phyloP scores from a whole-genome alignment of 2,888 invertebrate species.

The Pycnomerus fuliginosus region DNA sequence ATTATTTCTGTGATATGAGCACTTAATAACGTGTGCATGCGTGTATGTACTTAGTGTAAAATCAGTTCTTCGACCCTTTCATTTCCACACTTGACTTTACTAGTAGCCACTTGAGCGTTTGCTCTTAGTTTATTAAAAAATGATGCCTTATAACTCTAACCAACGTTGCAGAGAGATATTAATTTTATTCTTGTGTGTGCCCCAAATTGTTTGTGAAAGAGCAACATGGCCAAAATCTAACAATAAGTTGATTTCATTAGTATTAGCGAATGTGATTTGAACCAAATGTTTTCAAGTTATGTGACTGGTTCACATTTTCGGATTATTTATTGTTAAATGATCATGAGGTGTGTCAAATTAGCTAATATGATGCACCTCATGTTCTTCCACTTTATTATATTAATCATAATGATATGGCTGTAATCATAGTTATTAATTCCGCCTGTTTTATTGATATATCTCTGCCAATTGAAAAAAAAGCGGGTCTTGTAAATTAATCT shows the following conservation, averaged over 20 bases:
- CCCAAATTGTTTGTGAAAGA: too few relatives aligned
- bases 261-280: too few relatives aligned
- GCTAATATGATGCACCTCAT: constrained; percentile 32
- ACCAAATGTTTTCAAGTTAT: too few relatives aligned
- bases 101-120: too few relatives aligned
- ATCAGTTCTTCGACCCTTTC: constrained; percentile 24
- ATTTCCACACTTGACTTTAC: constrained; percentile 10
- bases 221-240: constrained; percentile 9
- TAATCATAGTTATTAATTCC: constrained; percentile 22
- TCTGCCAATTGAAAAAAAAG: constrained; percentile 51
- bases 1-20: constrained; percentile 49
- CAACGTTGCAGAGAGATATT: too few relatives aligned
- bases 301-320: too few relatives aligned
- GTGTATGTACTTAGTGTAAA: constrained; percentile 25
- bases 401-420: too few relatives aligned
- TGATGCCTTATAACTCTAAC: constrained; percentile 48
- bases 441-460: constrained; percentile 32
- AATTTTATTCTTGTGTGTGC: too few relatives aligned
- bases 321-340: not conserved
- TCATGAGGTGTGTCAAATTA: constrained; percentile 21
- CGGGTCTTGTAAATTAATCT: constrained; percentile 40
- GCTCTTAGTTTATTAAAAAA: constrained; percentile 44
- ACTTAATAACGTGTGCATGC: too few relatives aligned
- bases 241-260: too few relatives aligned
- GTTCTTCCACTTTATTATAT: too few relatives aligned